Percentiles rank a stretch among this genome's conserved stretches.
Evolutionary conservation across 2,113 vertebrate species (phyloP).

Genomic region (Dasyprocta punctata): DNA sequence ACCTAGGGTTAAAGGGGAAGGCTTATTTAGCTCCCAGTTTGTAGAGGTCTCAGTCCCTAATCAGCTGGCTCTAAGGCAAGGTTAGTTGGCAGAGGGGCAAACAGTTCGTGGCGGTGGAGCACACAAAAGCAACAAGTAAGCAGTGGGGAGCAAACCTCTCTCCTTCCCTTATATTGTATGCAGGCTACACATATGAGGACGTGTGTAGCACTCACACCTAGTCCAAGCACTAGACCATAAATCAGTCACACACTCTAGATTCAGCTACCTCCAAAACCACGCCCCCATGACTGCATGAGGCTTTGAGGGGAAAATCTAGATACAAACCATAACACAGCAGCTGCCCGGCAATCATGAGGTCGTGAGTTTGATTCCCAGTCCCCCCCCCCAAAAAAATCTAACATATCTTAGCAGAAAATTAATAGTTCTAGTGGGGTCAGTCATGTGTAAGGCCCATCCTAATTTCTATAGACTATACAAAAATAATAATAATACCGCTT

Average conservation of each 20-base stretch:
- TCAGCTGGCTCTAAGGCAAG: neutral
- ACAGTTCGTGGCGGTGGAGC: neutral
- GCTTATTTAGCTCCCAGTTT: neutral
- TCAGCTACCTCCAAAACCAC: neutral
- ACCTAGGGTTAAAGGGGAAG: neutral
- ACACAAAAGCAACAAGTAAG: neutral
- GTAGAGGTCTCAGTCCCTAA: neutral
- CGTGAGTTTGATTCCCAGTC: too few relatives aligned
- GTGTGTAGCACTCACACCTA: neutral
- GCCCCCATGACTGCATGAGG: neutral
- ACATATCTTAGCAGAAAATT: constrained; percentile 7
- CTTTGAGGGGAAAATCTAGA: neutral
- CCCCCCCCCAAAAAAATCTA: neutral
- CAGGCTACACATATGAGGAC: neutral
- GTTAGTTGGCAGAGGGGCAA: neutral
- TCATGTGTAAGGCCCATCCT: neutral
- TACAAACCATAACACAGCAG: neutral
- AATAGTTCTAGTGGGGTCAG: neutral
- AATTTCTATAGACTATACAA: constrained; percentile 8
- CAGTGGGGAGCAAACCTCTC: neutral
- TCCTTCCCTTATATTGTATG: too few relatives aligned
- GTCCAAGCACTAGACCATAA: neutral
- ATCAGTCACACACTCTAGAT: neutral
- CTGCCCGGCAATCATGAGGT: too few relatives aligned
- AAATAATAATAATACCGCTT: neutral